These are phyloP conservation scores for Stigmatopora argus DNA, from an alignment of 2,113 vertebrate species.

Conservation along the genomic window DNA sequence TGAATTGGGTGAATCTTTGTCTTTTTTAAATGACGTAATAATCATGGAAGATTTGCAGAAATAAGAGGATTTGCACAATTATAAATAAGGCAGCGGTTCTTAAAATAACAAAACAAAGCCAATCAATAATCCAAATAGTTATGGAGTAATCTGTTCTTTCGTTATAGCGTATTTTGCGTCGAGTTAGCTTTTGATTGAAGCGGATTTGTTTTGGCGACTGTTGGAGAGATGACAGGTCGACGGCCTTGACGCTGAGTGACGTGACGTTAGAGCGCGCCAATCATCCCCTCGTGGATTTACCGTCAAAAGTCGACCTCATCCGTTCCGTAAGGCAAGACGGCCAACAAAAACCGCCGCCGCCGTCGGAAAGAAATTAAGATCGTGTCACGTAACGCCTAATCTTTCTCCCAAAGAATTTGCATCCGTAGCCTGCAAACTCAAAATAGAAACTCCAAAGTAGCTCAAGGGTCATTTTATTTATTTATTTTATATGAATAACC, in stretches of 20 bases:
- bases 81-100: too few relatives aligned
- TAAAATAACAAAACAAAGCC: too few relatives aligned
- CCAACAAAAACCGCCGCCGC: conserved; percentile 51
- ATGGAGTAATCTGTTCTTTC: too few relatives aligned
- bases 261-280: neutral
- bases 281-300: conserved; percentile 1
- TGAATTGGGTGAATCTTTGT: too few relatives aligned
- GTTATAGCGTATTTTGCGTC: too few relatives aligned
- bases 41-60: too few relatives aligned
- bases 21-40: too few relatives aligned
- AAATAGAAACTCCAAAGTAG: neutral
- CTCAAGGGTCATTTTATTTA: neutral
- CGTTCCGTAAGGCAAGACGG: conserved; percentile 5
- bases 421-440: conserved; percentile 19
- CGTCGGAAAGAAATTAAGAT: conserved; percentile 47
- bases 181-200: neutral
- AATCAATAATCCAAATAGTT: too few relatives aligned
- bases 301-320: conserved; percentile 33
- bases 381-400: conserved; percentile 59
- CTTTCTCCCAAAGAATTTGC: conserved; percentile 39
- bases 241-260: neutral
- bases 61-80: too few relatives aligned
- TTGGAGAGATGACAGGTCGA: neutral
- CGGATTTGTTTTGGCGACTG: neutral
- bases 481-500: neutral